phyloP scores from a whole-genome alignment of 2,113 vertebrate species.

The Lichenostomus cassidix region DNA sequence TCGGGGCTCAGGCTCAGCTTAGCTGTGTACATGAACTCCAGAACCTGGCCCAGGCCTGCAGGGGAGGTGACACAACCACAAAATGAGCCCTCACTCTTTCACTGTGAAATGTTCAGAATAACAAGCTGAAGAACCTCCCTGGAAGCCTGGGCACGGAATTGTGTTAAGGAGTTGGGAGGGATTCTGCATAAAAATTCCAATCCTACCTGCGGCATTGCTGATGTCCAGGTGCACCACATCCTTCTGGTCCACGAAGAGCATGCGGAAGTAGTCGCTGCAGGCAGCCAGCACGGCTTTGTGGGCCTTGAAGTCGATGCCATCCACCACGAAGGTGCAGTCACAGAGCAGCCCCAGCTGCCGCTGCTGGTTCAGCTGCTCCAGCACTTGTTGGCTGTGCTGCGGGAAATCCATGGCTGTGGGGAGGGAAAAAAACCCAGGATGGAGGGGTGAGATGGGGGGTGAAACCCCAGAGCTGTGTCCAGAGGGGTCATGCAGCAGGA shows the following conservation, averaged over 20 bases:
- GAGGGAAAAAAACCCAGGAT: background rate
- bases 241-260: constrained; percentile 95
- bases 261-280: constrained; percentile 94
- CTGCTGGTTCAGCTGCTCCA: constrained; percentile 94
- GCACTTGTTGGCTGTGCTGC: constrained; percentile 91
- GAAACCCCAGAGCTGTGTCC: rapidly evolving
- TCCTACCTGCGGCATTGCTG: constrained; percentile 92
- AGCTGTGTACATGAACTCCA: constrained; percentile 98
- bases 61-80: background rate
- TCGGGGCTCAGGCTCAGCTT: constrained; percentile 87
- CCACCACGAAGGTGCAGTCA: constrained; percentile 97
- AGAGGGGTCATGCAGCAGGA: background rate
- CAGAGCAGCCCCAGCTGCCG: constrained; percentile 91
- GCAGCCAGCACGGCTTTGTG: constrained; percentile 95
- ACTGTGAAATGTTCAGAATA: rapidly evolving
- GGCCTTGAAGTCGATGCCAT: constrained; percentile 95
- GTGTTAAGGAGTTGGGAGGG: rapidly evolving
- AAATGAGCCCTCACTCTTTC: background rate
- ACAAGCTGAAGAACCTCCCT: background rate
- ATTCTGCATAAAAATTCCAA: rapidly evolving
- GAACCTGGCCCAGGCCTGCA: constrained; percentile 89
- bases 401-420: constrained; percentile 91
- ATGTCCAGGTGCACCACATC: constrained; percentile 97
- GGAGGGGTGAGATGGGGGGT: rapidly evolving
- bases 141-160: rapidly evolving